Evolutionary conservation across 2,888 invertebrate species (phyloP).

Genomic region (Diadegma fenestrale): DNA sequence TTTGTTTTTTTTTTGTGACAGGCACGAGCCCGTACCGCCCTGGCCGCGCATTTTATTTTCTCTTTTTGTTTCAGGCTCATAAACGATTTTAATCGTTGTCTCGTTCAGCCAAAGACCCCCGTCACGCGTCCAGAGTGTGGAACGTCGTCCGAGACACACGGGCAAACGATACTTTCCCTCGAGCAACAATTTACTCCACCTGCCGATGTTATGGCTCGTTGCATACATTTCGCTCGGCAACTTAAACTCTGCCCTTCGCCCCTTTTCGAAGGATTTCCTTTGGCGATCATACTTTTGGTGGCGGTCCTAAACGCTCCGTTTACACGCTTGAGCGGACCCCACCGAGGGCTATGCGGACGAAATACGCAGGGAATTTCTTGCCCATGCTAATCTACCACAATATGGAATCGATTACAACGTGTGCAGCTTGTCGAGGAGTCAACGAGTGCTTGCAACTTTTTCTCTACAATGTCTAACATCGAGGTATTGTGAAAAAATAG

Average conservation of each 20-base stretch:
- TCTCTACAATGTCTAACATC: background rate
- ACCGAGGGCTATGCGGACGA: conserved; percentile 1
- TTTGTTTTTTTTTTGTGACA: conserved; percentile 67
- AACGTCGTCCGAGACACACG: conserved; percentile 49
- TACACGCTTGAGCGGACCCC: conserved; percentile 68
- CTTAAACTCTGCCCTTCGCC: conserved; percentile 18
- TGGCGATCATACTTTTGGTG: conserved; percentile 55
- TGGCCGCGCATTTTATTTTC: conserved; percentile 27
- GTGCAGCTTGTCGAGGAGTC: conserved; percentile 29
- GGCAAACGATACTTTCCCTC: conserved; percentile 55
- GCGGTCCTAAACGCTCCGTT: conserved; percentile 62
- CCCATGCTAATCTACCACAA: conserved; percentile 50
- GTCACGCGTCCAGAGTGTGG: conserved; percentile 47
- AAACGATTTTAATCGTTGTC: conserved; percentile 69
- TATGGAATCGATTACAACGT: conserved; percentile 50
- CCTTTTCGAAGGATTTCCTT: background rate
- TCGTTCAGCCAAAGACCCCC: conserved; percentile 60
- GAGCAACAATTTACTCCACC: conserved; percentile 77
- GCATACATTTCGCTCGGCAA: conserved; percentile 72
- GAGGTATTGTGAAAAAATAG: too few species aligned
- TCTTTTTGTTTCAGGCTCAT: conserved; percentile 50
- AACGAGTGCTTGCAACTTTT: background rate
- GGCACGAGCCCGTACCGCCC: conserved; percentile 75
- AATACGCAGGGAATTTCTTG: conserved; percentile 16
- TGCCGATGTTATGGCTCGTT: conserved; percentile 79